phyloP scores from a whole-genome alignment of 1,140 invertebrate genomes.

The Drusus annulatus region DNA sequence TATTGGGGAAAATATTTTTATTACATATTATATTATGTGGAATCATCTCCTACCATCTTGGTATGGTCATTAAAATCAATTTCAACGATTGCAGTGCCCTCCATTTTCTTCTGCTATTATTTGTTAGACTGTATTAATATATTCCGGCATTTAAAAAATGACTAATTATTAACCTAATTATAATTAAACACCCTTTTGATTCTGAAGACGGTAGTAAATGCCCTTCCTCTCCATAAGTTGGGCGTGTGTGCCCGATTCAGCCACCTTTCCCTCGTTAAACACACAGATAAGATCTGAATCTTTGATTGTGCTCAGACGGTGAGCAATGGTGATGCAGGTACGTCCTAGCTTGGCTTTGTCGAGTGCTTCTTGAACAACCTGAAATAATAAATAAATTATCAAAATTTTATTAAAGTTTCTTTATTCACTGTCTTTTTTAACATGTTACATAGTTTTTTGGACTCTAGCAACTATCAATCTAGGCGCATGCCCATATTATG shows the following conservation, averaged over 20 bases:
- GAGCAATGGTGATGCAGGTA: slow-evolving; percentile 86
- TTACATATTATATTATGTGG: too few relatives aligned
- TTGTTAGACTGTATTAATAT: neutral
- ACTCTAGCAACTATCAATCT: too few relatives aligned
- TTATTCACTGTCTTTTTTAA: too few relatives aligned
- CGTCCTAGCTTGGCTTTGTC: slow-evolving; percentile 78
- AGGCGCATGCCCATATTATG: too few relatives aligned
- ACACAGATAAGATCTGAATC: slow-evolving; percentile 76
- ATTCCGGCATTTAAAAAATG: slow-evolving; percentile 78
- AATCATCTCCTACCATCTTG: too few relatives aligned
- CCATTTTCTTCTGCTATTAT: slow-evolving; percentile 75
- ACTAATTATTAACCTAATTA: slow-evolving; percentile 55
- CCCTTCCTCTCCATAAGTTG: slow-evolving; percentile 77
- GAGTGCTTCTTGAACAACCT: slow-evolving; percentile 80
- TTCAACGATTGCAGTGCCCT: too few relatives aligned
- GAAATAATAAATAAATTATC: slow-evolving; percentile 22
- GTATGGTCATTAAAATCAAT: too few relatives aligned
- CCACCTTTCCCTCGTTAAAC: slow-evolving; percentile 78
- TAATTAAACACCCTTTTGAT: slow-evolving; percentile 35
- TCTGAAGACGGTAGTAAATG: slow-evolving; percentile 70
- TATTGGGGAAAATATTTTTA: too few relatives aligned
- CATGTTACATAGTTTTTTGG: too few relatives aligned
- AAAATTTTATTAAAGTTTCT: too few relatives aligned
- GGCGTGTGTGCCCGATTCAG: slow-evolving; percentile 81
- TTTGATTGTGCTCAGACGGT: slow-evolving; percentile 81